Conservation (phyloP, 1,140 invertebrate species). For the Trachelipus rathkii region DNA sequence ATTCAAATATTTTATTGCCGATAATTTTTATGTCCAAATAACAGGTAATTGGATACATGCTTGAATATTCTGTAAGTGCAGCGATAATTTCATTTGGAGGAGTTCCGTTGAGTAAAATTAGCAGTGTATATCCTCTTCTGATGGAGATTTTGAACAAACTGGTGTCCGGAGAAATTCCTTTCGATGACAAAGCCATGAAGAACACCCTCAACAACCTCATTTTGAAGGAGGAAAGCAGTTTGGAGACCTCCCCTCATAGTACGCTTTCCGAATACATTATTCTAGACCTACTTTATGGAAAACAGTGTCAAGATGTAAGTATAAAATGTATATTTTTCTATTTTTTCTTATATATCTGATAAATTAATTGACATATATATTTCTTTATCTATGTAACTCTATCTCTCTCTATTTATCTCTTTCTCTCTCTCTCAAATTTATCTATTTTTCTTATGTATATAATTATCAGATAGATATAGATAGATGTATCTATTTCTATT, state of each 20-base stretch:
- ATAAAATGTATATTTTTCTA: slow-evolving; percentile 25
- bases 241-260: slow-evolving; percentile 73
- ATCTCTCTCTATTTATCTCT: no score
- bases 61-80: slow-evolving; percentile 66
- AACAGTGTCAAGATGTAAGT: slow-evolving; percentile 67
- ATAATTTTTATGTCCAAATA: not conserved
- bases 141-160: slow-evolving; percentile 57
- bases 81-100: slow-evolving; percentile 71
- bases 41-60: not conserved
- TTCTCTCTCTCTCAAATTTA: not conserved
- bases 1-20: not conserved
- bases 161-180: slow-evolving; percentile 48
- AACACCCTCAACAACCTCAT: slow-evolving; percentile 68
- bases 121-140: slow-evolving; percentile 60
- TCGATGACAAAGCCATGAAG: slow-evolving; percentile 71
- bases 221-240: slow-evolving; percentile 63
- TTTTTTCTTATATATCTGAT: no score
- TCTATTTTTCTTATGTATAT: slow-evolving; percentile 2
- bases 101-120: slow-evolving; percentile 67
- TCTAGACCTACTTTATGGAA: slow-evolving; percentile 76
- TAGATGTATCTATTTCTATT: not conserved
- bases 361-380: no score
- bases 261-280: slow-evolving; percentile 70
- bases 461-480: not conserved
- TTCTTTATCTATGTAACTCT: no score